Base-by-base conservation (phyloP, 2,888 invertebrate species). In the Nomada ferruginata region DNA sequence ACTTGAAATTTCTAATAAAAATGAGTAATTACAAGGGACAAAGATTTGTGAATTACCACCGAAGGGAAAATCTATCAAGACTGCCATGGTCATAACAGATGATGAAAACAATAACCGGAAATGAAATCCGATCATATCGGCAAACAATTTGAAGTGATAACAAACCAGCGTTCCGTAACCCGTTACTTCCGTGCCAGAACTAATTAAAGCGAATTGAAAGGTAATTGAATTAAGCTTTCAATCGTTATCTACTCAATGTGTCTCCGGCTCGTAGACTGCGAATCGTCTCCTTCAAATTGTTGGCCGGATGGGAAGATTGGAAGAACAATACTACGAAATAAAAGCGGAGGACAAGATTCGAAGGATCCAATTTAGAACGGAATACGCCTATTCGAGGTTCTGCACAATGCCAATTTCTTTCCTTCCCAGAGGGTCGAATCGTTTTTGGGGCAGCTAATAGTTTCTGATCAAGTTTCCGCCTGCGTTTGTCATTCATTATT, bases 401-500 rank as follows among this genome's bases (percentile, higher is more conserved):
- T 63, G 72, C 77, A 81, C 84, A 77, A 84, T 84, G 73, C 74
- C 84, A 84, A 84, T 84, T 81, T 84, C 79, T 84, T 84, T 76
- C 69, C 50, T 74, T 77, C 77, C 84, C 77, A 77, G 77, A 81
- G 79, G 75, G 82, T 70, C 59, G n/a, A 29, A 13, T 42, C 71
- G 77, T 70, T 84, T 83, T 76, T 77, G 70, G 75, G 77, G 60
- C 78, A 70, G 72, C 52, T 79, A 75, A 86, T 82, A 86, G 83
- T 83, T 79, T 71, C 83, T 77, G 75, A 82, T 82, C 85, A 76
- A 79, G 55, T 68, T 63, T 20, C 44, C 36, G 74, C 57, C 72
- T 76, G 76, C 82, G 79, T 86, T 87, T 84, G 85, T 79, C 84
- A 78, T 89, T 85, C 87, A 87, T 89, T 89, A 89, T 89, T 89